These are phyloP conservation scores for Pongo pygmaeus DNA, from an alignment of 2,113 vertebrate species.

Conservation along the genomic window DNA sequence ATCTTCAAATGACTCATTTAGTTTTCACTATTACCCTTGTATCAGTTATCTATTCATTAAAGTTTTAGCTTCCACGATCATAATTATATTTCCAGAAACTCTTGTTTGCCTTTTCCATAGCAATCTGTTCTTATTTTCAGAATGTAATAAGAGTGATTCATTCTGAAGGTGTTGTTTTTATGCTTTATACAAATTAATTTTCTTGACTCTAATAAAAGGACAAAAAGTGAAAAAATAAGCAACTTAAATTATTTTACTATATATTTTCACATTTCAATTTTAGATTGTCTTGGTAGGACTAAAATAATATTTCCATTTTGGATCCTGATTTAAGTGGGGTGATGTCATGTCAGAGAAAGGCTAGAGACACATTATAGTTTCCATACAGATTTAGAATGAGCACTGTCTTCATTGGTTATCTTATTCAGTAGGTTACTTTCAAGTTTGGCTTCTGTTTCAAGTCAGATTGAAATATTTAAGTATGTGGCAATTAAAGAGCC, in stretches of 20 bases:
- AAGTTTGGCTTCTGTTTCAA: slow-evolving; percentile 15
- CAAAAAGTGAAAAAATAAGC: not conserved
- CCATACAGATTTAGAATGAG: not conserved
- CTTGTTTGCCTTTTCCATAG: not conserved
- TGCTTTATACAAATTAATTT: slow-evolving; percentile 23
- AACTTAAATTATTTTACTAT: slow-evolving; percentile 26
- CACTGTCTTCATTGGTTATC: slow-evolving; percentile 27
- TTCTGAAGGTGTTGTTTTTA: slow-evolving; percentile 11
- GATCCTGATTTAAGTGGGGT: not conserved
- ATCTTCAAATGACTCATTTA: not conserved
- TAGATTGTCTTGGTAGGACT: not conserved
- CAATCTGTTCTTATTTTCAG: not conserved
- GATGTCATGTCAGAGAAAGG: not conserved
- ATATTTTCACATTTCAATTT: slow-evolving; percentile 48
- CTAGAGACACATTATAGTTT: slow-evolving; percentile 16
- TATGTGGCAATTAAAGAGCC: not conserved
- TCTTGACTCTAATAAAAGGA: slow-evolving; percentile 11
- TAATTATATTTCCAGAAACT: slow-evolving; percentile 27
- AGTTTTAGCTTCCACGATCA: not conserved
- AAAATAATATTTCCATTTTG: slow-evolving; percentile 44
- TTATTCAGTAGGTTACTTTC: slow-evolving; percentile 34
- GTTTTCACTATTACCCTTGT: not conserved
- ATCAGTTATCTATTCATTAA: not conserved
- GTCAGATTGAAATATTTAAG: not conserved
- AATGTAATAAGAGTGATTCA: not conserved